A percentile compares a stretch with the other conserved stretches of the same genome.
Evolutionary conservation across 1,140 invertebrate species (phyloP).

Genomic region (Cherax destructor): DNA sequence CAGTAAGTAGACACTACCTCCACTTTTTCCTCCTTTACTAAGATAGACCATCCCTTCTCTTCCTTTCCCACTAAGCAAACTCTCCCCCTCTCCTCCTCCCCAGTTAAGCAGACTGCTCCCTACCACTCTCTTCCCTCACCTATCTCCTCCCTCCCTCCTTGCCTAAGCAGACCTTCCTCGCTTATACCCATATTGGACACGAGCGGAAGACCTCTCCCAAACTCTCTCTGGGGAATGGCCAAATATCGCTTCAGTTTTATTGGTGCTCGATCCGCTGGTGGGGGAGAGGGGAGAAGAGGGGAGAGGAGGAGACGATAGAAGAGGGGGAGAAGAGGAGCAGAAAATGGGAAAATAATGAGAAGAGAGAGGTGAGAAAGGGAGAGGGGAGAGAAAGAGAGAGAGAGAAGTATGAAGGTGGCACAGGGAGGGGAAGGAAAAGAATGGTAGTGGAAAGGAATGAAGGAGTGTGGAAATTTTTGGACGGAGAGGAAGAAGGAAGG

Average conservation of each 20-base stretch:
- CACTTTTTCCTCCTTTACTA: no score
- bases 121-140: background rate
- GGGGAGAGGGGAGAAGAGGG: background rate
- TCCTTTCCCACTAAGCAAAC: background rate
- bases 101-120: background rate
- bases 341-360: background rate
- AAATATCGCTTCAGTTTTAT: constrained; percentile 50
- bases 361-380: no score
- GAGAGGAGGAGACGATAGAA: background rate
- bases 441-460: background rate
- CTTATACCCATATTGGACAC: constrained; percentile 35
- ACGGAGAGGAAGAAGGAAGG: background rate
- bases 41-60: no score
- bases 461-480: background rate
- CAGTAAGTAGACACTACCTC: no score
- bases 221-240: constrained; percentile 16
- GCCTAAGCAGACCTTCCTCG: background rate
- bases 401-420: background rate
- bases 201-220: background rate
- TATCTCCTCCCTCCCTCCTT: background rate
- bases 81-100: background rate
- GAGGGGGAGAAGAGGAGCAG: background rate
- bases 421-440: background rate
- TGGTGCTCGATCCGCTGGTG: background rate
- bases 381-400: background rate